Conservation (phyloP, 2,113 vertebrate species). For the Pelecanus crispus region DNA sequence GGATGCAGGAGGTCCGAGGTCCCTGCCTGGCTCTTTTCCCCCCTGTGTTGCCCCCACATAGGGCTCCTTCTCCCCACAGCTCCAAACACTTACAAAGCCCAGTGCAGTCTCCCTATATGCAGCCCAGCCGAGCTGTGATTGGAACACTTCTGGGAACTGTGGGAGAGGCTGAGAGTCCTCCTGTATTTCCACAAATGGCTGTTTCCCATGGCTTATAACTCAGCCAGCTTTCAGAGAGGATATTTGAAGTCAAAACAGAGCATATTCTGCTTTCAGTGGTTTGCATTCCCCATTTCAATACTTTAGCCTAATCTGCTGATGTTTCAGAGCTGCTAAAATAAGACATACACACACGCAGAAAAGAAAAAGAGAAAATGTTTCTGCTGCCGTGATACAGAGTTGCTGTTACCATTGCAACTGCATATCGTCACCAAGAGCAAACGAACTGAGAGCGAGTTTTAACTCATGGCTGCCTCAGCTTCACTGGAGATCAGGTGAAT, state of each 20-base stretch:
- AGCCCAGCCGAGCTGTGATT: fast-evolving
- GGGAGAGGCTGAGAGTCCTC: neutral
- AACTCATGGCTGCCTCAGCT: neutral
- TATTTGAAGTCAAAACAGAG: constrained; percentile 9
- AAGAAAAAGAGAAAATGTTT: neutral
- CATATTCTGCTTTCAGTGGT: neutral
- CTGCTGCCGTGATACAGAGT: neutral
- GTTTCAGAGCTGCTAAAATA: constrained; percentile 14
- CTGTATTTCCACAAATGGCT: neutral
- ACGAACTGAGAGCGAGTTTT: neutral
- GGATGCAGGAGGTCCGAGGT: neutral
- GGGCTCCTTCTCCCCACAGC: neutral
- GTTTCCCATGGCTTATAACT: neutral
- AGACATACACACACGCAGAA: neutral
- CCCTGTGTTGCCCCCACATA: fast-evolving
- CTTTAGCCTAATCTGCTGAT: neutral
- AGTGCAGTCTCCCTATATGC: fast-evolving
- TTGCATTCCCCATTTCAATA: neutral
- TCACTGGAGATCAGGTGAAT: neutral
- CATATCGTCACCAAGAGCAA: fast-evolving
- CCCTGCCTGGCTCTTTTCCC: neutral
- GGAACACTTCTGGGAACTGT: neutral
- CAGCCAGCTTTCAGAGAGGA: neutral
- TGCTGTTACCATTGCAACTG: neutral
- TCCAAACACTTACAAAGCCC: neutral